Base-by-base conservation (phyloP, 2,113 vertebrate species). In the Dunckerocampus dactyliophorus region DNA sequence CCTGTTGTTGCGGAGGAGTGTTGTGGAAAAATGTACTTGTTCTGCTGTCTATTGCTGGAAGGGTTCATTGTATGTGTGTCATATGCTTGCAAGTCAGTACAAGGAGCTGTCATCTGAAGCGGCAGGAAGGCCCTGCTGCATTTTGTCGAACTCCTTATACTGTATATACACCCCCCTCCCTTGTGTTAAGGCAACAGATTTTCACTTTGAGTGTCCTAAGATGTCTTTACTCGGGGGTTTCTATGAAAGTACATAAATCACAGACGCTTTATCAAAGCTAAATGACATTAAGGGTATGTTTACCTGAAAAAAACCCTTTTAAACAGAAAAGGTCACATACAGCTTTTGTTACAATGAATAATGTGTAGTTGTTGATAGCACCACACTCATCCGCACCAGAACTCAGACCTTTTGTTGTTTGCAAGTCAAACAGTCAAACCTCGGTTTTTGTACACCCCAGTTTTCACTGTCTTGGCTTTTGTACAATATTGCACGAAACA, bases 1-100 rank as follows among this genome's bases (percentile, higher is more conserved):
- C 62, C 66, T 67, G 50, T 50, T 67, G 53, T 67, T 47, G 16
- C 17, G 24, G 51, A 58, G 62, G 57, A 74, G 42, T 63, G 51
- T 53, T 39, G 17, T 37, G 31, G 10, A 22, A 51, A 55, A 24
- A 37, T 21, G 43, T 53, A n/a, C 39, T 45, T 75, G 67, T 63
- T 60, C 62, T 12, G 39, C 13, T 43, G 39, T 43, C 39, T 43
- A 12, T 43, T 43, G 39, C 39, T 70, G 45, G 52, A 50, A 62
- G 28, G 39, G 63, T 59, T 62, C 8, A 8, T 21, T 57, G 56
- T 21, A 13, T 65, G 20, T 52, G 19, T 20, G 6, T 24, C 49
- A n/a, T 51, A 6, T 65, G 63, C 53, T 19, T 58, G 63, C 64
- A 59, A 57, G 60, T 68, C 46, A 9, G 34, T 16, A 58, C 57